phyloP scores from a whole-genome alignment of 2,113 vertebrate genomes.

The Chionis minor region DNA sequence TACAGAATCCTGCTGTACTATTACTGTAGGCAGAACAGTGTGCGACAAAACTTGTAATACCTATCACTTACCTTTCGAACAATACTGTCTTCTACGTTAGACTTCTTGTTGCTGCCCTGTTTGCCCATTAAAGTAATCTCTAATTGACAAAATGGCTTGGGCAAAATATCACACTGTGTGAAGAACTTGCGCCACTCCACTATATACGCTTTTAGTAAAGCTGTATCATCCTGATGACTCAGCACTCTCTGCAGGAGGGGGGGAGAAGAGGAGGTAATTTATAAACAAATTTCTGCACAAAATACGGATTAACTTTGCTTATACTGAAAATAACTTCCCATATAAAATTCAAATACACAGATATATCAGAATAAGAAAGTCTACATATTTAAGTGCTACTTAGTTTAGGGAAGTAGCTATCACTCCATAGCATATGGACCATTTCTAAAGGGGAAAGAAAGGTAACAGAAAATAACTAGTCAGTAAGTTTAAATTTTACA shows the following conservation, averaged over 20 bases:
- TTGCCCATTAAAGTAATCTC: constrained; percentile 97
- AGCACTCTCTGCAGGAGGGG: constrained; percentile 84
- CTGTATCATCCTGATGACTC: constrained; percentile 98
- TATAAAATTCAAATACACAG: background rate
- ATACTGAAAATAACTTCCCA: background rate
- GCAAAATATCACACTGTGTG: constrained; percentile 85
- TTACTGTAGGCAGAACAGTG: background rate
- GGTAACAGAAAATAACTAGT: background rate
- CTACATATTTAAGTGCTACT: background rate
- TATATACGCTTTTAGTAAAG: constrained; percentile 95
- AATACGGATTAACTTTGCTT: background rate
- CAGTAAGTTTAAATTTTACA: background rate
- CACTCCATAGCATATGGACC: background rate
- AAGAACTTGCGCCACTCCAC: constrained; percentile 95
- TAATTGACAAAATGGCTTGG: constrained; percentile 93
- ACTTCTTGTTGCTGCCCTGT: constrained; percentile 98
- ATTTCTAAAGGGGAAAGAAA: background rate
- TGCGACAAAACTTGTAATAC: background rate
- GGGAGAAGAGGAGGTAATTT: background rate
- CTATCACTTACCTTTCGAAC: constrained; percentile 88
- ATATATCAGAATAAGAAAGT: background rate
- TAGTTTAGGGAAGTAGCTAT: background rate
- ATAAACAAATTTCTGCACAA: background rate
- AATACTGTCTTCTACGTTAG: constrained; percentile 97
- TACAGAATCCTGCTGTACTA: background rate